Conservation (phyloP, 2,113 vertebrate species). For the Oophaga pumilio region DNA sequence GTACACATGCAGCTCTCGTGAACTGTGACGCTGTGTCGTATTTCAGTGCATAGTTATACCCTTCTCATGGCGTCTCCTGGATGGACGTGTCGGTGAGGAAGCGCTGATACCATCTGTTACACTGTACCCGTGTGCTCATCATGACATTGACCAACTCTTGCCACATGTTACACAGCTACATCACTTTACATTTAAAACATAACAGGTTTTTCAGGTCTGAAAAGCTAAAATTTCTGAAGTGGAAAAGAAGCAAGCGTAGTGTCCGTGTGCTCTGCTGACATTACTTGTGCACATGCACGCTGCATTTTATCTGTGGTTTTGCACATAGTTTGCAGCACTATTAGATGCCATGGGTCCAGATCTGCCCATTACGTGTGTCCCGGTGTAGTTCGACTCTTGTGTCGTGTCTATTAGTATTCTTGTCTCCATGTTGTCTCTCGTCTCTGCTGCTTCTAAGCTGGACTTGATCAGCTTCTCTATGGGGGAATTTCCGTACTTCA, state of each 20-base stretch:
- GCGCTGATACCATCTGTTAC: background rate
- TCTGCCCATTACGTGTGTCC: background rate
- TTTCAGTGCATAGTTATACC: background rate
- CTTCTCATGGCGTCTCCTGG: background rate
- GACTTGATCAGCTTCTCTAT: background rate
- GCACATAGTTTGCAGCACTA: background rate
- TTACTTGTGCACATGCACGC: background rate
- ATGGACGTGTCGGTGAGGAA: background rate
- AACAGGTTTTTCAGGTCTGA: background rate
- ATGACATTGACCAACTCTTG: background rate
- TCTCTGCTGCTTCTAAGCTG: background rate
- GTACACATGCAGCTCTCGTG: background rate
- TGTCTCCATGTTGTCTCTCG: background rate
- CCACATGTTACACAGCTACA: background rate
- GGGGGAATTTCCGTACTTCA: background rate
- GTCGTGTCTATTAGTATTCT: background rate
- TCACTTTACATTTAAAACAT: background rate
- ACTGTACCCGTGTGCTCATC: background rate
- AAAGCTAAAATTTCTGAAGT: background rate
- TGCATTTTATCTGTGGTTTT: background rate
- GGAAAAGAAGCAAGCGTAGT: background rate
- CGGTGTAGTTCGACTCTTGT: background rate
- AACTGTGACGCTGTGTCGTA: constrained; percentile 13
- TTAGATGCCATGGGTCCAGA: background rate
- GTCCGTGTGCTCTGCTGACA: background rate